Evolutionary conservation across 2,797 vertebrate species (phyloP), one percentile per base, ranked within the genome.

Genomic region (Urosaurus nigricauda): DNA sequence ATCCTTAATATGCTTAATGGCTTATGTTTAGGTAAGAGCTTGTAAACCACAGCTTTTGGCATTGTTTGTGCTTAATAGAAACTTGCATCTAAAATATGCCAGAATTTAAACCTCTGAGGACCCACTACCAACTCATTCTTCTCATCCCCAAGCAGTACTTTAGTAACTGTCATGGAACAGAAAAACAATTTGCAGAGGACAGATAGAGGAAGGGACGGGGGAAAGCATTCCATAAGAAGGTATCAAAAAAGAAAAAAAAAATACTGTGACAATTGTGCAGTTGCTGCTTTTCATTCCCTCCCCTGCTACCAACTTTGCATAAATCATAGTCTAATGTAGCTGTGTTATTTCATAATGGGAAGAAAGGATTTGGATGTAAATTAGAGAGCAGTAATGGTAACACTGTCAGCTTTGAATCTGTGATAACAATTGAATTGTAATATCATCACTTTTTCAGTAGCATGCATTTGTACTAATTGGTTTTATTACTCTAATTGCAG

Each of bases 311-410:
- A 68, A 68, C 8, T 68, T 68, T 81, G 19, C 82, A 84, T 88
- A 83, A 94, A 95, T 95, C 92, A 92, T 40, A 40, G 9, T 88
- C 86, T 95, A 93, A 93, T 95, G 96, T 94, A 95, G 81, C 87
- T 92, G 19, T 88, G 85, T 24, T 85, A 93, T 53, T 81, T 94
- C 37, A 85, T 91, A 94, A 93, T 91, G 84, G 90, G 88, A 95
- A 93, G 93, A 93, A 93, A 73, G 91, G 65, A 29, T 29, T 29
- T 83, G 26, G 8, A 86, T 94, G 85, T 89, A 92, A 94, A 91
- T 85, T 63, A 92, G 32, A 87, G 84, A 87, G 80, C 1, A 29
- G 71, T 90, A 88, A 92, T 65, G 32, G 71, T 89, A 88, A 92
- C 70, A 89, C 82, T 83, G 0, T 86, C 91, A 92, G 90, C 74